A percentile compares a stretch with the other conserved stretches of the same genome.
Evolutionary conservation across 30 jellyfish, hydroid and myxozoan genomes (phyloP).

Genomic region (Cassiopea xamachana): DNA sequence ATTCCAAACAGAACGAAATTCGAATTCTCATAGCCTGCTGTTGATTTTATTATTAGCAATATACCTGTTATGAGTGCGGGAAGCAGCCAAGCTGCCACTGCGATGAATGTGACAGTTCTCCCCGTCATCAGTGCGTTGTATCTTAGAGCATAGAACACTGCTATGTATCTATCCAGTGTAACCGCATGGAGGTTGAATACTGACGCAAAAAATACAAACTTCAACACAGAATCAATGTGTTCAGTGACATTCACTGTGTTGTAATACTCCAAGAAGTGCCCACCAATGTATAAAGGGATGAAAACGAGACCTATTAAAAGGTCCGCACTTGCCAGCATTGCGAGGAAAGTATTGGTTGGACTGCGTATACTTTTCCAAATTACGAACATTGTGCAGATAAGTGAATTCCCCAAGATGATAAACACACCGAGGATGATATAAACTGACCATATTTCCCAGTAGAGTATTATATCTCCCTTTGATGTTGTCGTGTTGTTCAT

Average conservation of each 20-base stretch:
- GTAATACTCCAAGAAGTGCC: conserved; percentile 71
- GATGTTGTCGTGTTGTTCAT: neutral
- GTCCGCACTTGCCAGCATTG: conserved; percentile 70
- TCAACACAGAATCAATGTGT: conserved; percentile 43
- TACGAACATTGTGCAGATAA: conserved; percentile 37
- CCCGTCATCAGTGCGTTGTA: conserved; percentile 78
- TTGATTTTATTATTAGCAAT: conserved; percentile 23
- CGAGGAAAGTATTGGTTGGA: conserved; percentile 79
- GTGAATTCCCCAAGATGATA: conserved; percentile 48
- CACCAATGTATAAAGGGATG: conserved; percentile 80
- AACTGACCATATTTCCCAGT: conserved; percentile 76
- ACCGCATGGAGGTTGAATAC: conserved; percentile 79
- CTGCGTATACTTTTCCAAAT: conserved; percentile 56
- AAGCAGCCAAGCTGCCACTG: conserved; percentile 69
- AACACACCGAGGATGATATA: conserved; percentile 42
- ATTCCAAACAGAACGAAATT: conserved; percentile 27
- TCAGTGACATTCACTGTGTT: conserved; percentile 43
- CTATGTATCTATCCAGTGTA: conserved; percentile 72
- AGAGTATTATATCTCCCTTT: neutral
- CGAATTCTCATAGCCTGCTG: neutral
- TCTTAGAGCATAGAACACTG: conserved; percentile 70
- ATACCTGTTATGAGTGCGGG: conserved; percentile 47
- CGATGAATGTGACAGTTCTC: conserved; percentile 19
- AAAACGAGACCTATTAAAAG: conserved; percentile 57
- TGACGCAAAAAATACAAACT: conserved; percentile 69